Base-by-base conservation (phyloP, 2,888 invertebrate genomes). In the Magallana nippona region DNA sequence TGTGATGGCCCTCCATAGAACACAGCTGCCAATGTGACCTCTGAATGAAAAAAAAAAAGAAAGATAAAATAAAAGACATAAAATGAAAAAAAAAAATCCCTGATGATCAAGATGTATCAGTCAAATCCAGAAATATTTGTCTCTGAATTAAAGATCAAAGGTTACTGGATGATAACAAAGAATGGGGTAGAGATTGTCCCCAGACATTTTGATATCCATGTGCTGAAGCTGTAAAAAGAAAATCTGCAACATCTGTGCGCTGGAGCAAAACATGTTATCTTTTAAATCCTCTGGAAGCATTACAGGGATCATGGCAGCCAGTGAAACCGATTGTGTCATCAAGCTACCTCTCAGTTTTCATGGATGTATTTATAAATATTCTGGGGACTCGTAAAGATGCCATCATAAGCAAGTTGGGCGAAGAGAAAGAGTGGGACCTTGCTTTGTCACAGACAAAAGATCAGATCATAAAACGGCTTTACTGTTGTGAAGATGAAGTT, bases 341-440 rank as follows among this genome's bases (percentile, higher is more conserved):
- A 27, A 63, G 10, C 22, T 11, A 63, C 10, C 11, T 63, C 63
- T 63, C 27, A 27, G n/a, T 63, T 63, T 63, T 63, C 63, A 63
- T 27, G 27, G 63, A 63, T 63, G 63, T 63, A 22, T 63, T 63
- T 63, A 19, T 19, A 63, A 63, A 63, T 11, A 27, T 63, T 63
- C 27, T 19, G 22, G 63, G 19, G 63, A 63, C 63, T 63, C 22
- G 13, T 19, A 63, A 63, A 63, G 63, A 63, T 63, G 63, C 63
- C 63, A 63, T 63, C 63, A 60, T 27, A 63, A 22, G 63, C 63
- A 63, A 63, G 63, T 63, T 63, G 63, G 27, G 22, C 44, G 5
- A 44, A 44, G 44, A 44, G 44, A 44, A 44, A 44, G 44, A 44
- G 44, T 5, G 27, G 27, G n/a, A 63, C 19, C 19, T 10, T 63